Base-by-base conservation (phyloP, 2,797 vertebrate species). In the Mormyrus hasselquistii region DNA sequence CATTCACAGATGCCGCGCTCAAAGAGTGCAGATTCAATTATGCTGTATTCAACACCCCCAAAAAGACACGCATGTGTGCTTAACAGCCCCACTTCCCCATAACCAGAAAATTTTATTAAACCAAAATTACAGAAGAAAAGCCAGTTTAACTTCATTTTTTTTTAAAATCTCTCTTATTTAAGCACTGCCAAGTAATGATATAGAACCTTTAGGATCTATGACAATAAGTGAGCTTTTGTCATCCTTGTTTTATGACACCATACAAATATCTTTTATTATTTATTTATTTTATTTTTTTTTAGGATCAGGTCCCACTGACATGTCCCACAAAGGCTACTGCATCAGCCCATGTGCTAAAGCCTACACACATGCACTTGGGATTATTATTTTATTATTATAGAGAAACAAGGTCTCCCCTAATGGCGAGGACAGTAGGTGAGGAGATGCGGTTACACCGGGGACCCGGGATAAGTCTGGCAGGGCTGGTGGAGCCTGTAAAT, bases 401-500 rank as follows among this genome's bases (percentile, higher is more conserved):
- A 90, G 49, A 83, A 76, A 9, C 19, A 55, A 34, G 16, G 50
- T 52, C 34, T 52, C 88, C 47, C 50, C 38, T 50, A 62, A 88
- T 69, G 47, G 38, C 3, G 49, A 6, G 3, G 52, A 86, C 38
- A 55, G 34, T 91, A 91, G 90, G 90, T 22, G 19, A 38, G 12
- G 22, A 29, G 87, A 88, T 90, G 57, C 10, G 4, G 47, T 90
- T 90, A 86, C 89, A 92, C 38, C 41, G 84, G 89, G 91, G 93
- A n/a, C 9, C 92, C 89, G n/a, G 69, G 91, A 73, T 82, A 83
- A 90, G 90, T 69, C 89, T 82, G 91, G 41, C 87, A 93, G 90
- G 91, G 90, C 88, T 34, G 88, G 89, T 41, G 59, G n/a, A 44
- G 44, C 25, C 85, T 93, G 94, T 95, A 90, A 92, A 91, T 91